Evolutionary conservation across 2,797 vertebrate species (phyloP), one percentile per base, ranked within the genome.

Genomic region (Lithobates pipiens): DNA sequence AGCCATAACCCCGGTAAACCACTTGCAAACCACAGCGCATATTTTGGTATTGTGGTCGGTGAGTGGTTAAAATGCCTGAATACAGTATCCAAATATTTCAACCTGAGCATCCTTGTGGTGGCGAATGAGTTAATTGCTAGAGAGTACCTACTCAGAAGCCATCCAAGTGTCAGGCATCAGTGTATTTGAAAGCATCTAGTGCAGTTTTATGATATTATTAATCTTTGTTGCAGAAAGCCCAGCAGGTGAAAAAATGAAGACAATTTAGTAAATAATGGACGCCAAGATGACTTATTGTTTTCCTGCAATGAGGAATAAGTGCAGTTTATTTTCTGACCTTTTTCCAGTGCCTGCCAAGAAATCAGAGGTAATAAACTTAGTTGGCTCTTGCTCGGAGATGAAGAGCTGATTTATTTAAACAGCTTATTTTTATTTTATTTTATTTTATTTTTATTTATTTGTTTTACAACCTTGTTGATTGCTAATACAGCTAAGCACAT

Each of bases 181-280:
- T 87, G 83, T 85, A 89, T 89, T 86, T 90, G 88, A 91, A 93
- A 93, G 88, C 88, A 91, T 89, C 89, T 89, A 89, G 73, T 72
- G 83, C 88, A 54, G 69, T 86, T 92, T 93, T 90, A 90, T 88
- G 92, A 89, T 91, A 92, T 91, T 93, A 93, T 93, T 94, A 93
- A 91, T 93, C 89, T 93, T 93, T 91, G 92, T 92, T 89, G 89
- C 90, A 85, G 77, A 86, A 91, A 94, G 86, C 87, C 76, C 83
- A 91, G 91, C 90, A 93, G 91, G 92, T 92, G 86, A 92, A 93
- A 88, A 94, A 94, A 94, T 94, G 92, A 93, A 90, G 92, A 94
- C 91, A 93, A 93, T 94, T 93, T 92, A 89, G 91, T 94, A 93
- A 95, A 93, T 93, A 95, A 94, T 94, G 92, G 92, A 91, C 88